Evolutionary conservation across 2,888 invertebrate genomes (phyloP).

Genomic region (Meteorus cinctellus): DNA sequence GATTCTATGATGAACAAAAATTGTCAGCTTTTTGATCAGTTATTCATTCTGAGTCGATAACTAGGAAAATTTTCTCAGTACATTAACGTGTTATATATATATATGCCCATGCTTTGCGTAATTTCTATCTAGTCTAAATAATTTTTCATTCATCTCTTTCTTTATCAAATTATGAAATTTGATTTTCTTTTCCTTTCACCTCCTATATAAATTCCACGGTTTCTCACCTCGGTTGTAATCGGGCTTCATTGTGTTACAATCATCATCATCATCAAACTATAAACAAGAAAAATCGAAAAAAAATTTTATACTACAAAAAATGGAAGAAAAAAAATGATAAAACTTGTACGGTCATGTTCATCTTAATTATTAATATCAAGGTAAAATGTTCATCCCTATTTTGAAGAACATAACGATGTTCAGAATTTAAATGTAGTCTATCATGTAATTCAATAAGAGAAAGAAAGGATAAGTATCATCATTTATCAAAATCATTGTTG

Average conservation of each 20-base stretch:
- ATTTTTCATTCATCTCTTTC: conserved; percentile 22
- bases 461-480: background rate
- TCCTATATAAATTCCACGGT: background rate
- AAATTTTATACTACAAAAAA: conserved; percentile 11
- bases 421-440: background rate
- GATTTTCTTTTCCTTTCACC: background rate
- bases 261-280: background rate
- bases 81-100: conserved; percentile 23
- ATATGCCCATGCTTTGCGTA: conserved; percentile 45
- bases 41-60: background rate
- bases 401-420: background rate
- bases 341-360: conserved; percentile 14
- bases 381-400: background rate
- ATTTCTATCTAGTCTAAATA: conserved; percentile 50
- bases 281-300: background rate
- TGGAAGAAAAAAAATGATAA: conserved; percentile 4
- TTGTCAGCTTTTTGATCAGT: conserved; percentile 18
- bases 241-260: background rate
- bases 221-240: background rate
- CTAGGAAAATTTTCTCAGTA: background rate
- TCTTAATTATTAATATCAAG: background rate
- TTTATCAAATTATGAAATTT: conserved; percentile 4
- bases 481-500: background rate
- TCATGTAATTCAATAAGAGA: background rate
- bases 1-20: conserved; percentile 18